These are phyloP conservation scores for Diplosoma virens DNA, from an alignment of 23 tunicate species.

Conservation along the genomic window DNA sequence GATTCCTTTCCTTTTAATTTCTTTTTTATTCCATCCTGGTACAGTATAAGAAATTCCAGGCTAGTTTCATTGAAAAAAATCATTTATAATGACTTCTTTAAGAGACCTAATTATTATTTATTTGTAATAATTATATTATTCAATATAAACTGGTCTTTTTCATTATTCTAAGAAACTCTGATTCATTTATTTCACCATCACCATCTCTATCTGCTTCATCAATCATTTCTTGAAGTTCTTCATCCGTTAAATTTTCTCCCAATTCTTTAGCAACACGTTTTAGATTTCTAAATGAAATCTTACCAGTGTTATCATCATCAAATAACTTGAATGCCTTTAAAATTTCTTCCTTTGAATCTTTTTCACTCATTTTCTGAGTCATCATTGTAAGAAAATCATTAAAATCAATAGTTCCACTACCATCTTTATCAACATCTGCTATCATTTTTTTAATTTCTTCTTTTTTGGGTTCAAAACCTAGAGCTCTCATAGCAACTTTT, in stretches of 20 bases:
- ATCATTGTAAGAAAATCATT: constrained; percentile 96
- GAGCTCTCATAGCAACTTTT: constrained; percentile 98
- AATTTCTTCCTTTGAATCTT: constrained; percentile 98
- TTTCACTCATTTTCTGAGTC: constrained; percentile 99
- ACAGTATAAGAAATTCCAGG: background rate
- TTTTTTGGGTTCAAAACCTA: constrained; percentile 98
- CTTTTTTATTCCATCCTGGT: no score
- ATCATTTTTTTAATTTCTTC: constrained; percentile 99
- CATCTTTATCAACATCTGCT: constrained; percentile 94
- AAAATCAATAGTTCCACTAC: constrained; percentile 94
- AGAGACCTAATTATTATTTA: background rate
- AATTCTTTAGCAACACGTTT: constrained; percentile 98
- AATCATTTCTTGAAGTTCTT: constrained; percentile 98
- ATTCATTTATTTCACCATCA: constrained; percentile 98
- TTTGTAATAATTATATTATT: no score
- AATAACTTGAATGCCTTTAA: constrained; percentile 95
- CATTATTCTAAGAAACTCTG: constrained; percentile 96
- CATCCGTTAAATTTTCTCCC: constrained; percentile 97
- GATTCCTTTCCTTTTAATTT: no score
- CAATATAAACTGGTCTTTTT: constrained; percentile 94
- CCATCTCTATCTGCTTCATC: constrained; percentile 99
- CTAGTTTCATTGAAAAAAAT: background rate
- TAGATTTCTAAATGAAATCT: constrained; percentile 95
- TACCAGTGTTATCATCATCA: constrained; percentile 99
- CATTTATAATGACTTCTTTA: no score